A percentile compares a stretch with the other conserved stretches of the same genome.
These are phyloP conservation scores for Lagenorhynchus albirostris DNA, from an alignment of 2,113 vertebrate genomes.

Conservation along the genomic window DNA sequence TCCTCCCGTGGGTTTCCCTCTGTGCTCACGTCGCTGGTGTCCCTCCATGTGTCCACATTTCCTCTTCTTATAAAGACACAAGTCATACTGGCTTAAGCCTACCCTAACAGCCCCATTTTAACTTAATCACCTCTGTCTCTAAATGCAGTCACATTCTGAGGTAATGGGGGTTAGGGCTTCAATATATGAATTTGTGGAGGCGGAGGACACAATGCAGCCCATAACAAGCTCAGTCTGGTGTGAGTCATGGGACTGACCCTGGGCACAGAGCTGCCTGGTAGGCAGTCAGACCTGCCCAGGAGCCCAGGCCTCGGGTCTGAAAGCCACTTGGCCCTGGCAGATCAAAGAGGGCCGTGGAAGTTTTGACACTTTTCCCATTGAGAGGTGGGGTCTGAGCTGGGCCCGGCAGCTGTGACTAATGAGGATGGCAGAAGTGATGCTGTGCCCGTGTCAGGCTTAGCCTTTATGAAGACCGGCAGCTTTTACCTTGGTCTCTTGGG, in stretches of 20 bases:
- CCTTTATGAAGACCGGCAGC: not conserved
- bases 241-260: not conserved
- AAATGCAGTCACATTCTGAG: not conserved
- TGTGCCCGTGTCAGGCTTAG: not conserved
- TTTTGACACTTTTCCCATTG: not conserved
- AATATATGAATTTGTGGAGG: not conserved
- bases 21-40: too few relatives aligned
- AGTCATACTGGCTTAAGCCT: not conserved
- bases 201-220: not conserved
- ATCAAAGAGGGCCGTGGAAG: not conserved
- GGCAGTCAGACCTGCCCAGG: not conserved
- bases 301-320: not conserved
- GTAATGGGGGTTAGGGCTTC: not conserved
- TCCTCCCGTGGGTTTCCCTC: not conserved
- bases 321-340: not conserved
- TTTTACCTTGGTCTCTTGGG: not conserved
- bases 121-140: not conserved
- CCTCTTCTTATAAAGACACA: not conserved
- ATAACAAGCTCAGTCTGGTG: not conserved
- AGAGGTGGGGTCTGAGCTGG: not conserved
- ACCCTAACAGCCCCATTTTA: not conserved
- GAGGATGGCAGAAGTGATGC: not conserved
- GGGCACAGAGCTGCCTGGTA: not conserved
- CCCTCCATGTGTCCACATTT: not conserved
- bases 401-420: not conserved